Base-by-base conservation (phyloP, 1,140 invertebrate species). In the Achatina immaculata region DNA sequence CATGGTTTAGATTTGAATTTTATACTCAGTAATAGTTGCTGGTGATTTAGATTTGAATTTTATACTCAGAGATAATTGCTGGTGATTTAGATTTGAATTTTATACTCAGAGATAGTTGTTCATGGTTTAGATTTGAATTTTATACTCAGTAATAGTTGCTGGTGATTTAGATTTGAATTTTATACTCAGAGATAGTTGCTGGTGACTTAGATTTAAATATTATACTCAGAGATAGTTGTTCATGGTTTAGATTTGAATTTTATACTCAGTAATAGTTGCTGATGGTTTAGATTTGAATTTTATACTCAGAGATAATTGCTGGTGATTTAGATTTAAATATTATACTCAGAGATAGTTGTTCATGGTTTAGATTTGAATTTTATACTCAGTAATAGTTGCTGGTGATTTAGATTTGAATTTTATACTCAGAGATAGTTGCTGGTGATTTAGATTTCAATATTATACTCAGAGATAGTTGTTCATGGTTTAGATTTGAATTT, bases 211-310 rank as follows among this genome's bases (percentile, higher is more conserved):
- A 62, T n/a, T 43, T n/a, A n/a, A 80, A 4, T n/a, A 2, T 42
- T 21, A 38, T 69, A 7, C 62, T 7, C 7, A 7, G 62, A n/a
- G n/a, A 7, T 66, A 11, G 7, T 36, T n/a, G 62, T 66, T 24
- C 11, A n/a, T n/a, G n/a, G n/a, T n/a, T n/a, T n/a, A n/a, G n/a
- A n/a, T n/a, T n/a, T 87, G 6, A 87, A 88, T 62, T 86, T 87
- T 38, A 89, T 88, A 68, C 85, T 86, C 4, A 88, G 81, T 2
- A 89, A 75, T 0, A 88, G 86, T 88, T 89, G 88, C 88, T 89
- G 83, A 19, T 84, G 85, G 28, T 38, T 62, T 58, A 78, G 16
- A 62, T n/a, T 43, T n/a, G n/a, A 80, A 4, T n/a, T 14, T 42
- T 21, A 38, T 69, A 7, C 62, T 7, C 7, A 7, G 62, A n/a